phyloP scores from a whole-genome alignment of 35 echinoderm and acorn worm species.

The Diadema setosum region DNA sequence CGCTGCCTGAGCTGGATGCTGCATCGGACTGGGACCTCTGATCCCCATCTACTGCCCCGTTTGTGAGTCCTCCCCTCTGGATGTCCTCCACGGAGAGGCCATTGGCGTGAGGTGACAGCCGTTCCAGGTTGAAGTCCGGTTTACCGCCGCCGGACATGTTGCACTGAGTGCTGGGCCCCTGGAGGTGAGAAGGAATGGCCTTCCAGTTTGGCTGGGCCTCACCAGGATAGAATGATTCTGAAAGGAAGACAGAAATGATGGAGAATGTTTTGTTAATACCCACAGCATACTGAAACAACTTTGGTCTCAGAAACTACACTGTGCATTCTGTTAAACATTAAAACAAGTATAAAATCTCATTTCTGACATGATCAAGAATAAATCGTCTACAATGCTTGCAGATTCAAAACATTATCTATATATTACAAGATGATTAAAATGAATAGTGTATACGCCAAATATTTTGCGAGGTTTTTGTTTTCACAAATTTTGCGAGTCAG shows the following conservation, averaged over 20 bases:
- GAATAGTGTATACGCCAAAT: too few species aligned
- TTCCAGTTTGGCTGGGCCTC: slow-evolving; percentile 1
- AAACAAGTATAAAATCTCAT: not conserved
- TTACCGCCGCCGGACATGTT: not conserved
- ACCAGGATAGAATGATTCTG: not conserved
- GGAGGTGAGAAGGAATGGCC: not conserved
- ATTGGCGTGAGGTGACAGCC: not conserved
- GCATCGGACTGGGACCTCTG: not conserved
- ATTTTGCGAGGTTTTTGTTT: too few species aligned
- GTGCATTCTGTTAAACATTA: not conserved
- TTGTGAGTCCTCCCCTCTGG: not conserved
- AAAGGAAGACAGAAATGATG: not conserved
- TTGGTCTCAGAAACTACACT: not conserved
- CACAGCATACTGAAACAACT: too few species aligned
- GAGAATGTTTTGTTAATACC: too few species aligned
- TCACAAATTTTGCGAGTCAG: too few species aligned
- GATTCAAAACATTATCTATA: not conserved
- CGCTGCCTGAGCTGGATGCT: slow-evolving; percentile 24
- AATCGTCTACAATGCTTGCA: not conserved
- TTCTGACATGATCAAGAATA: not conserved
- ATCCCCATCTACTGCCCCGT: not conserved
- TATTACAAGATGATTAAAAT: too few species aligned
- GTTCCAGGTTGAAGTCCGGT: not conserved
- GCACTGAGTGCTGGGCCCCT: not conserved
- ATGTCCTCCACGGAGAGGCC: not conserved